A percentile compares a stretch with the other conserved stretches of the same genome.
phyloP scores from a whole-genome alignment of 2,113 vertebrate species.

The Ammodytes marinus region DNA sequence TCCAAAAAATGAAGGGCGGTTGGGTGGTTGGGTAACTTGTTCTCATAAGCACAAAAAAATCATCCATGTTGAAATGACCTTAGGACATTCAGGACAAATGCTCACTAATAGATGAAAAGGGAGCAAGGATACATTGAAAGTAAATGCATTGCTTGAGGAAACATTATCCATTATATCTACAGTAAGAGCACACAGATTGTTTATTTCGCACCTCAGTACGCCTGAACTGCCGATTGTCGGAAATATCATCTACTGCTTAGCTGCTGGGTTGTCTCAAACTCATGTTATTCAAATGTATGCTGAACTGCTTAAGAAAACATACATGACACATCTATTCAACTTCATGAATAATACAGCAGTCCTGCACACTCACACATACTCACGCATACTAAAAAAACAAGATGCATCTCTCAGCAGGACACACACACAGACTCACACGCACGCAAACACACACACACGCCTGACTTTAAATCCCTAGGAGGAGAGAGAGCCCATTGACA shows the following conservation, averaged over 20 bases:
- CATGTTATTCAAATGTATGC: slow-evolving; percentile 19
- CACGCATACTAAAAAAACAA: slow-evolving; percentile 24
- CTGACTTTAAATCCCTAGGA: slow-evolving; percentile 34
- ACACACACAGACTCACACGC: neutral
- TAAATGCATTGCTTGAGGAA: slow-evolving; percentile 33
- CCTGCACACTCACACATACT: slow-evolving; percentile 2
- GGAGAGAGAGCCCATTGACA: slow-evolving; percentile 38
- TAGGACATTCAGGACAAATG: neutral
- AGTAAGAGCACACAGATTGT: slow-evolving; percentile 52
- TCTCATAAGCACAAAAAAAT: neutral
- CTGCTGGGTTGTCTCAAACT: slow-evolving; percentile 38
- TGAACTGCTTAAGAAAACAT: slow-evolving; percentile 64
- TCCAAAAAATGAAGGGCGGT: neutral
- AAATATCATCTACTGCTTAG: slow-evolving; percentile 29
- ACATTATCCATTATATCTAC: slow-evolving; percentile 13
- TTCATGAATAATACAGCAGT: slow-evolving; percentile 62
- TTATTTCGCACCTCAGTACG: slow-evolving; percentile 71
- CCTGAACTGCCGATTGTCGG: slow-evolving; percentile 45
- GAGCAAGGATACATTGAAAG: slow-evolving; percentile 10
- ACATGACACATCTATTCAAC: slow-evolving; percentile 44
- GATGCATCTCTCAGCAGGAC: neutral
- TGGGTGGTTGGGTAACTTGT: neutral
- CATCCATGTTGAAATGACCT: too few species aligned
- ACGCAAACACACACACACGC: neutral
- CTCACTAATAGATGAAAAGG: neutral